Evolutionary conservation across 2,888 invertebrate genomes (phyloP), one percentile per base, ranked within the genome.

Genomic region (Odontocerum albicorne): DNA sequence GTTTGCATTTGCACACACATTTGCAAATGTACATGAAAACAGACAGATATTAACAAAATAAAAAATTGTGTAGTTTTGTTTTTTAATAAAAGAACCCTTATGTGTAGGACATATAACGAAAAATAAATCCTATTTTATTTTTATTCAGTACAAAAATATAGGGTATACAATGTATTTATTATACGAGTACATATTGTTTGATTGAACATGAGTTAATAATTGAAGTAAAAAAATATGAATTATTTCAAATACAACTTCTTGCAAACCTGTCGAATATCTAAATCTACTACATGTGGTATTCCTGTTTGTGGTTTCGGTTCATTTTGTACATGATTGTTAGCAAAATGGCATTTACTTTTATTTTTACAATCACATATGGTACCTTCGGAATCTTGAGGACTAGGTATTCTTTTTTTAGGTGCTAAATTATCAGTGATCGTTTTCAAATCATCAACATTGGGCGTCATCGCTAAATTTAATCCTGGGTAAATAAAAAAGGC

Each of bases 401-500:
- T 66, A 32, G 62, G 19, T n/a, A 43, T 60, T 49, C 59, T 57
- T 55, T 68, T 67, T 62, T 68, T 67, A 55, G 72, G 61, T 8
- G 80, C 72, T 66, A 74, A 72, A 63, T 76, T 68, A 67, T 88
- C 88, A 35, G 70, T 74, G 57, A 91, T 81, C 1, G 89, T 86
- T 52, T 75, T 74, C 49, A 84, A 66, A 64, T 83, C 84, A 68
- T 88, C 79, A 55, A 86, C 75, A 63, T 80, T 73, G 8, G 87
- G 83, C 15, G 90, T 90, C 74, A 91, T 79, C 50, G 85, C 77
- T 60, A 91, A 78, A 68, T 90, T 92, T 38, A 89, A 79, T 62
- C 88, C 85, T 4, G 93, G 93, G 73, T 95, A 95, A 64, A 94
- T 85, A 39, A 90, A 72, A 69, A 92, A 87, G 15, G 85, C 88